Conservation (phyloP, 2,888 invertebrate genomes). For the Tetramorium bicarinatum region DNA sequence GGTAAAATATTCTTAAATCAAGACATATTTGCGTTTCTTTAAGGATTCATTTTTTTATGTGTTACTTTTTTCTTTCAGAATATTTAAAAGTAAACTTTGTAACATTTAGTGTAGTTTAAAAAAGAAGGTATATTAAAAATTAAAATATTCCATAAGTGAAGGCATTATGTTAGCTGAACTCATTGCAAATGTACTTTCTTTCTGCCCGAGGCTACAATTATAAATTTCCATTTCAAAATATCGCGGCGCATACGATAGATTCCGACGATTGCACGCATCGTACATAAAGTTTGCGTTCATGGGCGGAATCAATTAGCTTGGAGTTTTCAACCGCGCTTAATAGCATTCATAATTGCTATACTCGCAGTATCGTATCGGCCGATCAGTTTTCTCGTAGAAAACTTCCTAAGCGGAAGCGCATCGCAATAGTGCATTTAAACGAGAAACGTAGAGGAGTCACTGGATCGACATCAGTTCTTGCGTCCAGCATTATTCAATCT, state of each 20-base stretch:
- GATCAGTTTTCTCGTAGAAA: conserved; percentile 67
- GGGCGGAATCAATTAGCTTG: conserved; percentile 58
- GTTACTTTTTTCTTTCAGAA: neutral
- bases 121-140: conserved; percentile 17
- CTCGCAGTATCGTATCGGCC: conserved; percentile 38
- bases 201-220: conserved; percentile 44
- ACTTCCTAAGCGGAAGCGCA: conserved; percentile 57
- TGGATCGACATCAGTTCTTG: conserved; percentile 19
- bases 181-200: conserved; percentile 49
- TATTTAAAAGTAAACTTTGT: neutral
- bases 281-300: conserved; percentile 49
- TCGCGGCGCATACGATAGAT: conserved; percentile 32
- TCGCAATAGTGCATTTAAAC: conserved; percentile 60
- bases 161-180: conserved; percentile 18
- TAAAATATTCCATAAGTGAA: conserved; percentile 23
- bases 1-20: too few species aligned
- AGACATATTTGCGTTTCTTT: too few species aligned
- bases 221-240: conserved; percentile 55
- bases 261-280: conserved; percentile 39
- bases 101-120: conserved; percentile 2
- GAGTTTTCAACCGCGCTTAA: conserved; percentile 34
- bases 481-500: conserved; percentile 62
- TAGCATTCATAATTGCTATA: conserved; percentile 51
- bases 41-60: too few species aligned
- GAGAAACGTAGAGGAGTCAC: conserved; percentile 62